Evolutionary conservation across 2,797 vertebrate genomes (phyloP).

Genomic region (Ptychadena robeensis): DNA sequence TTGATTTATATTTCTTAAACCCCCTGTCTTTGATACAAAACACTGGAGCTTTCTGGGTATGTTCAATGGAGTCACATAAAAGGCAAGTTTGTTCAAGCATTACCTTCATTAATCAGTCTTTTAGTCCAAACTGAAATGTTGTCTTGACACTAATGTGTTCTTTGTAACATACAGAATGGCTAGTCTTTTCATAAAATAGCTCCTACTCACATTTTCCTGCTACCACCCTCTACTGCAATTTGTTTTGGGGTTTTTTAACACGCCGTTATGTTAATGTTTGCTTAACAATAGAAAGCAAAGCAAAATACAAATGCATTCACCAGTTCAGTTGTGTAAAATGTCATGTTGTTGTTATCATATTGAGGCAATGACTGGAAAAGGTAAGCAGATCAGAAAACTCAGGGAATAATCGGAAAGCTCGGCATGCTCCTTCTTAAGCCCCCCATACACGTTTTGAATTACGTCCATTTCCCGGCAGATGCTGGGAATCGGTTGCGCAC

Average conservation of each 20-base stretch:
- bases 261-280: neutral
- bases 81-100: constrained; percentile 66
- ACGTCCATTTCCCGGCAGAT: too few relatives aligned
- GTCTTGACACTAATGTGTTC: constrained; percentile 23
- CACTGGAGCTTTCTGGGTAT: constrained; percentile 62
- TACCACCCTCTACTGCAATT: neutral
- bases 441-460: too few relatives aligned
- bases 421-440: too few relatives aligned
- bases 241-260: neutral
- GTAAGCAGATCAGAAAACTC: too few relatives aligned
- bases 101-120: constrained; percentile 68
- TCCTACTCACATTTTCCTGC: neutral
- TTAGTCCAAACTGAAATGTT: constrained; percentile 15
- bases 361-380: too few relatives aligned
- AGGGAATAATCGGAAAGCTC: too few relatives aligned
- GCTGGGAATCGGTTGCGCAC: too few relatives aligned
- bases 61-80: constrained; percentile 63
- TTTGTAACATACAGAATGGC: constrained; percentile 41
- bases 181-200: constrained; percentile 44
- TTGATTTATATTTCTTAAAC: constrained; percentile 66
- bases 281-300: neutral
- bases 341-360: too few relatives aligned
- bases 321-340: too few relatives aligned
- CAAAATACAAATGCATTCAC: neutral
- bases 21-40: constrained; percentile 62